These are phyloP conservation scores for Marmota monax DNA, from an alignment of 2,113 vertebrate species.

Conservation along the genomic window DNA sequence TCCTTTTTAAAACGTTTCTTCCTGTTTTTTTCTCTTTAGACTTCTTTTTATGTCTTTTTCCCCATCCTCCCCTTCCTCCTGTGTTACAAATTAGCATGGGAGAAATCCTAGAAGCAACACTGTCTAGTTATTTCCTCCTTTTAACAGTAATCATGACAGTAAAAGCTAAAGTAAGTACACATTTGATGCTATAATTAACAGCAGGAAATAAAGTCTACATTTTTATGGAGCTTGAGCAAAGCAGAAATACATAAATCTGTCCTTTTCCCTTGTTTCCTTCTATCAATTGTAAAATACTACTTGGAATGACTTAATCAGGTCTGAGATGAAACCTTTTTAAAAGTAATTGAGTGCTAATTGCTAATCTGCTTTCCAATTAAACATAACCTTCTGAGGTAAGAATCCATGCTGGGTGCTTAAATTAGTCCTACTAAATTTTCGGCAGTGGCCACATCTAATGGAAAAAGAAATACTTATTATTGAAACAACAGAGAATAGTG, in stretches of 20 bases:
- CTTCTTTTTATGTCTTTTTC: neutral
- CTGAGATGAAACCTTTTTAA: neutral
- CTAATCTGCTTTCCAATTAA: conserved; percentile 46
- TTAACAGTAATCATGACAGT: neutral
- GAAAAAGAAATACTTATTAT: neutral
- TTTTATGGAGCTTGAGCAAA: conserved; percentile 6
- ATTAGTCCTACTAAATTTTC: neutral
- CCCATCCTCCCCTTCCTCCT: neutral
- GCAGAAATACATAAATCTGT: neutral
- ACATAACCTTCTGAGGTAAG: conserved; percentile 13
- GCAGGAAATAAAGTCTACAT: neutral
- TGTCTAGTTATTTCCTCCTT: conserved; percentile 2
- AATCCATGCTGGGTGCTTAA: conserved; percentile 51
- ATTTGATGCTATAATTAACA: conserved; percentile 1
- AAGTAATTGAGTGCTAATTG: conserved; percentile 49
- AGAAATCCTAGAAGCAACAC: neutral
- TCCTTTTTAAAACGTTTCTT: neutral
- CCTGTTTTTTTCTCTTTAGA: neutral
- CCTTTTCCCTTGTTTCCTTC: neutral
- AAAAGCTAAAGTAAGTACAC: neutral
- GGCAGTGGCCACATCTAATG: neutral
- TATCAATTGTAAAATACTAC: neutral
- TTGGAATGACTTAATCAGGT: conserved; percentile 40
- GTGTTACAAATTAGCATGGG: neutral
- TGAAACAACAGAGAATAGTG: neutral